Percentiles rank a stretch among this genome's conserved stretches.
Conservation (phyloP, 2,797 vertebrate species). For the Scleropages formosus region DNA sequence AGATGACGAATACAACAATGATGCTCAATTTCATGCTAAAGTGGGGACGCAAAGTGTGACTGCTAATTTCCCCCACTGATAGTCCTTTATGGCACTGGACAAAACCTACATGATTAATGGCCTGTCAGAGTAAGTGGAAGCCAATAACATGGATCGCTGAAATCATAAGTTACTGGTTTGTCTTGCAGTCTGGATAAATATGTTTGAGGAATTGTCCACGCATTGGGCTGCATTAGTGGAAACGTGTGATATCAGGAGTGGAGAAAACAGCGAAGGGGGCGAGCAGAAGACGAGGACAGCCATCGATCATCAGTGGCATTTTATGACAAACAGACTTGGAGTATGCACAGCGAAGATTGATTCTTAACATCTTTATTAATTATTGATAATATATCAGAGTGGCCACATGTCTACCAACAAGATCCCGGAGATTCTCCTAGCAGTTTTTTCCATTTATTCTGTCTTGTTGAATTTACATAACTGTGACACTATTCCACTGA, state of each 20-base stretch:
- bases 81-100: conserved; percentile 40
- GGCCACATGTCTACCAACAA: conserved; percentile 8
- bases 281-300: conserved; percentile 37
- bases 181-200: conserved; percentile 57
- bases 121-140: conserved; percentile 64
- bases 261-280: conserved; percentile 18
- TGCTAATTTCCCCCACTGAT: conserved; percentile 51
- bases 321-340: conserved; percentile 19
- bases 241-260: conserved; percentile 35
- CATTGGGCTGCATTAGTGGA: conserved; percentile 44
- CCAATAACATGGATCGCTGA: conserved; percentile 73
- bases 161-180: conserved; percentile 61
- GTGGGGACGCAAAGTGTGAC: conserved; percentile 49
- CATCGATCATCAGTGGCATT: conserved; percentile 40
- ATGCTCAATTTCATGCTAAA: conserved; percentile 58
- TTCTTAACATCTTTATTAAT: conserved; percentile 29
- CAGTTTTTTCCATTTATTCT: conserved; percentile 10
- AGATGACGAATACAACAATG: conserved; percentile 58
- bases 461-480: conserved; percentile 7
- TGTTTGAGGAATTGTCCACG: conserved; percentile 53
- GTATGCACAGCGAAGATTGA: conserved; percentile 13
- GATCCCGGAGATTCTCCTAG: neutral
- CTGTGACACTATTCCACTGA: neutral
- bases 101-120: conserved; percentile 66
- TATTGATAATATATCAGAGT: conserved; percentile 29